Percentiles rank a stretch among this genome's conserved stretches.
Conservation (phyloP, 2,797 vertebrate genomes). For the Knipowitschia caucasica region DNA sequence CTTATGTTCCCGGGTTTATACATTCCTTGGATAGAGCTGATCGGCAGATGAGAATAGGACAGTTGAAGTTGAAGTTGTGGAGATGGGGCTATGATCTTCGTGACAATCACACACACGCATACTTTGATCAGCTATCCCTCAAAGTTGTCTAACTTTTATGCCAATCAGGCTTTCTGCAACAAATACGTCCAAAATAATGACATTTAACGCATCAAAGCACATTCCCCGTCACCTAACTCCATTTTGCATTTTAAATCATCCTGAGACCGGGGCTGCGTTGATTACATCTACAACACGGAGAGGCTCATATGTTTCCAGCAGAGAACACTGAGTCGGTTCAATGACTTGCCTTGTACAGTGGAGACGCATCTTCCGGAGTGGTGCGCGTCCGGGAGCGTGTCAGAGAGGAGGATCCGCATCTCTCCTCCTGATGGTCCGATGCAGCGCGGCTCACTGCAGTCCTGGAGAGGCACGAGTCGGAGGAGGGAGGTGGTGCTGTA, state of each 20-base stretch:
- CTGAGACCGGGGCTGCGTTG: background rate
- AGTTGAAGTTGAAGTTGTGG: too few relatives aligned
- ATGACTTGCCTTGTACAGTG: conserved; percentile 46
- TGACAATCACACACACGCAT: conserved; percentile 28
- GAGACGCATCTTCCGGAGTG: conserved; percentile 27
- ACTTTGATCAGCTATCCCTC: too few relatives aligned
- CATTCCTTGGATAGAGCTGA: too few relatives aligned
- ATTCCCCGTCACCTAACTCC: conserved; percentile 1
- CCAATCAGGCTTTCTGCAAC: conserved; percentile 16
- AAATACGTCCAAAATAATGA: background rate
- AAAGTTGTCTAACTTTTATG: conserved; percentile 51
- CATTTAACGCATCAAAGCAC: background rate
- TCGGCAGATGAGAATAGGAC: too few relatives aligned
- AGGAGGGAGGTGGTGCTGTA: conserved; percentile 47
- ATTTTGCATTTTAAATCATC: conserved; percentile 13
- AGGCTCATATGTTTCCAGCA: conserved; percentile 19
- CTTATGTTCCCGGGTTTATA: too few relatives aligned
- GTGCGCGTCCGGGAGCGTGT: background rate
- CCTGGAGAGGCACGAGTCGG: conserved; percentile 52
- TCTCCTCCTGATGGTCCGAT: conserved; percentile 41
- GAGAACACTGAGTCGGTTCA: background rate
- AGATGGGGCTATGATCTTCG: conserved; percentile 51
- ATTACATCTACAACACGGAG: conserved; percentile 4
- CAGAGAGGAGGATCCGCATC: conserved; percentile 23
- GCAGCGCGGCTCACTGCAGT: conserved; percentile 77